These are phyloP conservation scores for Apostichopus japonicus DNA, from an alignment of 35 echinoderm and acorn worm genomes.

Conservation along the genomic window DNA sequence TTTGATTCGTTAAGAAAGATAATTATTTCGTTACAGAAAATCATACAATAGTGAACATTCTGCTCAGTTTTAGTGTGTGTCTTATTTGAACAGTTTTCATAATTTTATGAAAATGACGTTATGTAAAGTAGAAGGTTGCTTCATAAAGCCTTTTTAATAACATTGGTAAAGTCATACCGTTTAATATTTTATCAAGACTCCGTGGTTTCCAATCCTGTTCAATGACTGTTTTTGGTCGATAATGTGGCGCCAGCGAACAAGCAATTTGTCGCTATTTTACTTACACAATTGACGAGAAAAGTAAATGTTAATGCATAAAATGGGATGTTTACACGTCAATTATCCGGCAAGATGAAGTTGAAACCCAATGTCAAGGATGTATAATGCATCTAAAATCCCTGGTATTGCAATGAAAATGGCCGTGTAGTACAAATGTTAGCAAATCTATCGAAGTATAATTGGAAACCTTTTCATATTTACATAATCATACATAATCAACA, in stretches of 20 bases:
- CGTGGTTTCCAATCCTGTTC: background rate
- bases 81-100: no score
- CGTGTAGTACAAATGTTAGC: no score
- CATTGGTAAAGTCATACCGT: background rate
- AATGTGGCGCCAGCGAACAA: background rate
- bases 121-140: no score
- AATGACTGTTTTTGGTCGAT: background rate
- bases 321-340: background rate
- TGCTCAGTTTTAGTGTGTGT: no score
- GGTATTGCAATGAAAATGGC: no score
- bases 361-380: background rate
- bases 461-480: no score
- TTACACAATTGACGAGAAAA: background rate
- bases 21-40: no score
- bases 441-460: no score
- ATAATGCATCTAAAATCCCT: background rate
- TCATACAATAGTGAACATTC: no score
- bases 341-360: background rate
- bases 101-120: no score
- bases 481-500: no score
- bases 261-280: background rate
- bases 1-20: no score
- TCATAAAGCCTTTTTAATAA: background rate
- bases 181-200: background rate
- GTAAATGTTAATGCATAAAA: conserved; percentile 6